Evolutionary conservation across 2,888 invertebrate genomes (phyloP), one percentile per base, ranked within the genome.

Genomic region (Dicycla oo): DNA sequence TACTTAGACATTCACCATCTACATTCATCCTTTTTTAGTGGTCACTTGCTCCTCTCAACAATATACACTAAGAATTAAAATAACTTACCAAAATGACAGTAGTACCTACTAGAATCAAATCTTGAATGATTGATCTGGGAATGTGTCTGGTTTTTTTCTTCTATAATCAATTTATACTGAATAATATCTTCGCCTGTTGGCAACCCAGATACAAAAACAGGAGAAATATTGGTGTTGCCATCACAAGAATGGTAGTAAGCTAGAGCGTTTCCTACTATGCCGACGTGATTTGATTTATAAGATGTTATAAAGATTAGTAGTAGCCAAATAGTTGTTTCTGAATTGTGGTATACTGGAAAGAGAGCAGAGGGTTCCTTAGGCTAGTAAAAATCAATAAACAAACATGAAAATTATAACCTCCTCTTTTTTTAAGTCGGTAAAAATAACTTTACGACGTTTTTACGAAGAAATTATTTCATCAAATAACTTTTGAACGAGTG

Each of bases 151-250:
- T 90, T 65, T 1, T 72, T 18, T 30, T 81, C 84, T 7, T 1
- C 0, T 13, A 89, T 82, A 26, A 53, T 34, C 6, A 90, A 54
- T 4, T 7, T 1, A 53, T 88, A 90, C 47, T 87, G 79, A 40
- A 91, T 91, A 38, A 91, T 91, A 47, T 90, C 91, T 76, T 89
- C 86, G 10, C 82, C 87, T 3, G 89, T 88, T 15, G 88, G 80
- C 0, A 72, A 57, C 1, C 85, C 88, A 38, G 80, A 65, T 69
- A 87, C 87, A 61, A 72, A 89, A 0, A 58, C 15, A 1, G 83
- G 20, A 0, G 43, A 53, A 5, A 89, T 81, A 49, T 86, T 71
- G 6, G 74, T 68, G 4, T 83, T 81, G 0, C 75, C 84, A 13
- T 85, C 82, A 64, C 90, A 90, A 1, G 87, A 87, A 8, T 1